Percentiles rank a stretch among this genome's conserved stretches.
These are phyloP conservation scores for Meloidogyne hapla DNA, from an alignment of 1,140 invertebrate species.

Conservation along the genomic window DNA sequence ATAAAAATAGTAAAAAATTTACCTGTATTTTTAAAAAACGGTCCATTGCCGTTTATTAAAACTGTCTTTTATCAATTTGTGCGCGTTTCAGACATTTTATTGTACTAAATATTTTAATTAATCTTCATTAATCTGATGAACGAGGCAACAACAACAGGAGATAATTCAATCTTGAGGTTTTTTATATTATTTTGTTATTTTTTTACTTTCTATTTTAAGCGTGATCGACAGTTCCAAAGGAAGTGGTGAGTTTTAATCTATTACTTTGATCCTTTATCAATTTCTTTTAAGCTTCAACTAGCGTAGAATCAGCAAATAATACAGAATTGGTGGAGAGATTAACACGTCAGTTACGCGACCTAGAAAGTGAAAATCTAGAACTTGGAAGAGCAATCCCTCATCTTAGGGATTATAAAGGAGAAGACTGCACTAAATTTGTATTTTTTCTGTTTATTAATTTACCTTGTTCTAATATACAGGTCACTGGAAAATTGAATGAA, in stretches of 20 bases:
- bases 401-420: constrained; percentile 7
- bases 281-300: neutral
- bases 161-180: neutral
- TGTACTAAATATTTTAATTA: neutral
- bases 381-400: constrained; percentile 15
- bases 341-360: neutral
- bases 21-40: no score
- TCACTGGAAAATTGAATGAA: constrained; percentile 1
- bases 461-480: neutral
- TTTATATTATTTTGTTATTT: neutral
- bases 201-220: neutral
- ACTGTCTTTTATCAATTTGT: no score
- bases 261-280: neutral
- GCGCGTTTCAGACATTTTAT: no score
- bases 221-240: no score
- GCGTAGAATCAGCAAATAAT: neutral
- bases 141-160: neutral
- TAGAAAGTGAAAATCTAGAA: constrained; percentile 22
- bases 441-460: neutral
- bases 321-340: neutral
- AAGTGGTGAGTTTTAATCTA: neutral
- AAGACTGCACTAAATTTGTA: constrained; percentile 15
- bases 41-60: no score
- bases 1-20: no score
- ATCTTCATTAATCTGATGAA: neutral